Evolutionary conservation across 2,888 invertebrate species (phyloP), one percentile per base, ranked within the genome.

Genomic region (Pterobdella sp.): DNA sequence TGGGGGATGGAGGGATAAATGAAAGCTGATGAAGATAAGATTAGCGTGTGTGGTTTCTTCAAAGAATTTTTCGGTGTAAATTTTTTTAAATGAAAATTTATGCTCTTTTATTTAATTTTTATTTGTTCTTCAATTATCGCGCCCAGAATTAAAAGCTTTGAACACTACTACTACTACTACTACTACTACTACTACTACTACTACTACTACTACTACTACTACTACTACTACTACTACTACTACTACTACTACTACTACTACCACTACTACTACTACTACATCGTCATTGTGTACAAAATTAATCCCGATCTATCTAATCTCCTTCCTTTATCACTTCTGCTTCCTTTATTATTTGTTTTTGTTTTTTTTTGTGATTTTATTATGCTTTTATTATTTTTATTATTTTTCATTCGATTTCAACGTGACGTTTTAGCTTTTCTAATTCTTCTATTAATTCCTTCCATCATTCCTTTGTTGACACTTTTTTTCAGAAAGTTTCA

Each of bases 101-200:
- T n/a, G n/a, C n/a, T n/a, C n/a, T n/a, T n/a, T n/a, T n/a, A n/a
- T 49, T 49, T 49, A 18, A 18, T 49, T 49, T n/a, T 49, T 49
- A 18, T 49, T n/a, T 18, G 10, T 49, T 49, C n/a, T 18, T 49
- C n/a, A 49, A 18, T 49, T n/a, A 49, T n/a, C 52, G n/a, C 14
- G n/a, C 52, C 14, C 14, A 18, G 14, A 49, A 14, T 49, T 49
- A 18, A 49, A 18, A n/a, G n/a, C 52, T 49, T n/a, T 49, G 52
- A 14, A 49, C 14, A 18, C n/a, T n/a, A 18, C n/a, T 49, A 49
- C n/a, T 49, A 49, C 52, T 18, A 49, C n/a, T n/a, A 49, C n/a
- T 49, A 49, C 52, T n/a, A 49, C 52, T 49, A 49, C 52, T 49
- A 49, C 52, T 49, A 49, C 52, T n/a, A 49, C 52, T n/a, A n/a